Evolutionary conservation across 1,140 invertebrate genomes (phyloP).

Genomic region (Steinernema feltiae): DNA sequence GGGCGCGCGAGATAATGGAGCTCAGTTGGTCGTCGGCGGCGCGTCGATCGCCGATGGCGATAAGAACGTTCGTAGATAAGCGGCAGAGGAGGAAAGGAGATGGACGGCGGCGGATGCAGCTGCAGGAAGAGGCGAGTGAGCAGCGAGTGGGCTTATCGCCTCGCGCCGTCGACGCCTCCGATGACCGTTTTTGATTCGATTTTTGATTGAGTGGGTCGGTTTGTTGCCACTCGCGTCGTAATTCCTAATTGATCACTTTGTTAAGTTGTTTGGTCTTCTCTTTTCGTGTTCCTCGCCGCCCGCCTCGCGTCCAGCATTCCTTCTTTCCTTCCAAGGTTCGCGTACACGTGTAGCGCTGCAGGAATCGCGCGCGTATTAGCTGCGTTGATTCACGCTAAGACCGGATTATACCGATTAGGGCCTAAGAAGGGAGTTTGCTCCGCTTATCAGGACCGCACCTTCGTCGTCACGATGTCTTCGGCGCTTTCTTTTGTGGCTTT

Average conservation of each 20-base stretch:
- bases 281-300: neutral
- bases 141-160: neutral
- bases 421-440: too few relatives aligned
- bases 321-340: neutral
- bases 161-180: neutral
- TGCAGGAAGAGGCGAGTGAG: neutral
- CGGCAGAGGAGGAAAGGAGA: neutral
- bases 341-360: neutral
- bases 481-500: neutral
- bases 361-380: neutral
- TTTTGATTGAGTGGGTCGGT: neutral
- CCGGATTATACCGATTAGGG: neutral
- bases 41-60: neutral
- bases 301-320: neutral
- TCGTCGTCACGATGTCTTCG: neutral
- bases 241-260: neutral
- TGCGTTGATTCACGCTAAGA: neutral
- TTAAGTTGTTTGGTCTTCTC: neutral
- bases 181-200: conserved; percentile 7
- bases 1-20: conserved; percentile 6
- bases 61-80: conserved; percentile 7
- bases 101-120: neutral
- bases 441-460: neutral
- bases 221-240: neutral
- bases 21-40: neutral